Percentiles rank a stretch among this genome's conserved stretches.
These are phyloP conservation scores for Ptilodon capucinus DNA, from an alignment of 2,888 invertebrate species.

Conservation along the genomic window DNA sequence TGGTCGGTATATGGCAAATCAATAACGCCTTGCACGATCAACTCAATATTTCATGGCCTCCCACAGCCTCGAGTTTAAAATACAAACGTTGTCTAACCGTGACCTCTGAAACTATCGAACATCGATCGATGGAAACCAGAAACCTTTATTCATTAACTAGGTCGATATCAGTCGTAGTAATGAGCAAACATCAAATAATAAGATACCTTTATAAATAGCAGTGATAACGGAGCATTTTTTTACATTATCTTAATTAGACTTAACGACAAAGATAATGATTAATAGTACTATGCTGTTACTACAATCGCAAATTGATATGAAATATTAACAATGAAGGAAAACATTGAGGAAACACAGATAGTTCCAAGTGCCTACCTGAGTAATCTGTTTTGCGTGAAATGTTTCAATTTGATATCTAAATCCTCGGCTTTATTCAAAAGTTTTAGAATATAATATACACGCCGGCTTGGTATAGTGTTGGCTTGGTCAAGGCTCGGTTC, in stretches of 20 bases:
- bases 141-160: neutral
- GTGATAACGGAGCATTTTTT: neutral
- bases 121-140: neutral
- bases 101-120: slow-evolving; percentile 8
- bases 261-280: neutral
- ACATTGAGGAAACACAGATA: neutral
- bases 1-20: slow-evolving; percentile 21
- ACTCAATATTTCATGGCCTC: slow-evolving; percentile 35
- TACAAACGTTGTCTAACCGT: slow-evolving; percentile 14
- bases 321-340: neutral
- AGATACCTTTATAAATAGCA: neutral
- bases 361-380: neutral
- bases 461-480: too few species aligned
- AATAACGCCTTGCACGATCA: slow-evolving; percentile 34
- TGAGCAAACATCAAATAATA: neutral
- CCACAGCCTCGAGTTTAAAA: slow-evolving; percentile 35
- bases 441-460: too few species aligned
- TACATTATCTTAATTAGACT: neutral
- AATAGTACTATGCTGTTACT: neutral
- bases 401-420: neutral
- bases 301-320: slow-evolving; percentile 1
- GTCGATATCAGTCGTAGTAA: neutral
- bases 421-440: neutral
- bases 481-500: too few species aligned
- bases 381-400: too few species aligned